phyloP scores from a whole-genome alignment of 2,888 invertebrate species.

The Elmis aenea region DNA sequence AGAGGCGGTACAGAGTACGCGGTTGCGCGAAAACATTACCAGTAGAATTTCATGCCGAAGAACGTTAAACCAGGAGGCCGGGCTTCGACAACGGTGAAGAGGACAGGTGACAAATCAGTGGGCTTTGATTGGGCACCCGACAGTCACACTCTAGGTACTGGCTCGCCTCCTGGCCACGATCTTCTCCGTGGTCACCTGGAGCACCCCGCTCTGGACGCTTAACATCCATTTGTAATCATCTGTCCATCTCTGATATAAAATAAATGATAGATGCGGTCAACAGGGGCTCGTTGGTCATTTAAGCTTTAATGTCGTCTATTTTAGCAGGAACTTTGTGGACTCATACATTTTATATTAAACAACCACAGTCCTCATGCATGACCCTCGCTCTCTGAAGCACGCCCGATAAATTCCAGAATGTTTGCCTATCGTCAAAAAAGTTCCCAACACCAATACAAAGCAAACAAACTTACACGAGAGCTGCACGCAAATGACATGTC shows the following conservation, averaged over 20 bases:
- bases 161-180: conserved; percentile 25
- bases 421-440: too few species aligned
- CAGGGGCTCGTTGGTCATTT: conserved; percentile 41
- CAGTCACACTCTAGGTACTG: conserved; percentile 31
- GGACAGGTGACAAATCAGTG: conserved; percentile 46
- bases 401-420: too few species aligned
- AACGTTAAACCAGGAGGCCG: conserved; percentile 39
- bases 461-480: conserved; percentile 7
- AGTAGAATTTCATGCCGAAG: conserved; percentile 38
- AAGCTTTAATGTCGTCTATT: conserved; percentile 30
- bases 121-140: conserved; percentile 38
- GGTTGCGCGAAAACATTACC: conserved; percentile 39
- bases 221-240: conserved; percentile 19
- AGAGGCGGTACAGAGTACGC: conserved; percentile 37
- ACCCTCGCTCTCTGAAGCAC: too few species aligned
- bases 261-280: conserved; percentile 40
- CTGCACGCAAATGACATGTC: conserved; percentile 15
- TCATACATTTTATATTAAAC: too few species aligned
- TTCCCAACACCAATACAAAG: not conserved
- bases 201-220: conserved; percentile 14
- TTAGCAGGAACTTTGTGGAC: conserved; percentile 24
- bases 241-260: conserved; percentile 13
- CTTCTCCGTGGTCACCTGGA: conserved; percentile 32
- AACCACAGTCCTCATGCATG: too few species aligned
- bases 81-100: conserved; percentile 33